A percentile compares a stretch with the other conserved stretches of the same genome.
Conservation (phyloP, 2,888 invertebrate species). For the Torymus aiolomorphi region DNA sequence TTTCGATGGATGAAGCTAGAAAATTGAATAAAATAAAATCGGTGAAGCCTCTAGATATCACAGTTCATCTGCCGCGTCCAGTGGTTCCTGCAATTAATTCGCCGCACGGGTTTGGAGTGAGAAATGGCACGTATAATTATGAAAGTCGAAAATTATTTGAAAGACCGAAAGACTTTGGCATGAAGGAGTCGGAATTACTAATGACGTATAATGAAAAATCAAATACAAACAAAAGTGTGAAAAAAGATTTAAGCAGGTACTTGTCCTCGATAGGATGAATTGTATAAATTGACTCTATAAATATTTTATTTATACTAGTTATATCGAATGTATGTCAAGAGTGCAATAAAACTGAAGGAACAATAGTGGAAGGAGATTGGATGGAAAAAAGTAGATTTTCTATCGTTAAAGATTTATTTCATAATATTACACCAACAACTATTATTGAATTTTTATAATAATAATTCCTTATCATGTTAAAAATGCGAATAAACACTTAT, state of each 20-base stretch:
- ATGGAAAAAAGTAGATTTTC: conserved; percentile 47
- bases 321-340: too few species aligned
- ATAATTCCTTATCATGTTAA: conserved; percentile 74
- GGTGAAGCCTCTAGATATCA: not conserved
- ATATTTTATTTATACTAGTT: too few species aligned
- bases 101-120: not conserved
- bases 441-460: conserved; percentile 74
- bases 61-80: not conserved
- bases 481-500: conserved; percentile 75
- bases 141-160: conserved; percentile 2
- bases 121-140: too few species aligned
- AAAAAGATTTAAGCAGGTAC: conserved; percentile 3
- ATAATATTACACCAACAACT: conserved; percentile 76
- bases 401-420: conserved; percentile 75
- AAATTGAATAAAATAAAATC: conserved; percentile 7
- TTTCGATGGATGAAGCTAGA: conserved; percentile 11
- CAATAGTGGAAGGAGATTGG: not conserved
- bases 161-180: not conserved
- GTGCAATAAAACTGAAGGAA: not conserved
- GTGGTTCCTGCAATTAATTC: not conserved
- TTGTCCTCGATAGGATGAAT: too few species aligned
- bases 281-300: too few species aligned
- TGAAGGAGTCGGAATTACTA: not conserved
- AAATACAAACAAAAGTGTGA: not conserved
- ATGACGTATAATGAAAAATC: not conserved